A percentile compares a stretch with the other conserved stretches of the same genome.
These are phyloP conservation scores for Girardinichthys multiradiatus DNA, from an alignment of 2,113 vertebrate genomes.

Conservation along the genomic window DNA sequence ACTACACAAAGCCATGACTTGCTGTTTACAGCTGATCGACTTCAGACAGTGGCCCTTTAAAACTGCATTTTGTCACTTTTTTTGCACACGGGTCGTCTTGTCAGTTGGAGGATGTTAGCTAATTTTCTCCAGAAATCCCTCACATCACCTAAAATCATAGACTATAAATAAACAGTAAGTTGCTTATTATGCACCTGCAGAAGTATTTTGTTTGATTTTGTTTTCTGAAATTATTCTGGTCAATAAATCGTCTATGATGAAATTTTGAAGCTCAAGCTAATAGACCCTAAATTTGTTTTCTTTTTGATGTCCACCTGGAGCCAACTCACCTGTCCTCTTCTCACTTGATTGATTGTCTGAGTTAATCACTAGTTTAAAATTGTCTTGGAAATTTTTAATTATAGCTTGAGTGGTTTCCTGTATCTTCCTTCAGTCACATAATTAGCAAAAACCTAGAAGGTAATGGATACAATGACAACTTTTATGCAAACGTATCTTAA, in stretches of 20 bases:
- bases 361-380: no score
- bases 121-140: slow-evolving; percentile 45
- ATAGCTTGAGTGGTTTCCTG: no score
- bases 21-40: slow-evolving; percentile 59
- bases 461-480: no score
- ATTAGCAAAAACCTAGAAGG: no score
- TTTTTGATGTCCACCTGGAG: no score
- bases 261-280: neutral
- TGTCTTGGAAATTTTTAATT: no score
- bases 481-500: no score
- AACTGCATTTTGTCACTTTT: slow-evolving; percentile 67
- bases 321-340: no score
- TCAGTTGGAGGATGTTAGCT: slow-evolving; percentile 44
- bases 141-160: slow-evolving; percentile 50
- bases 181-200: slow-evolving; percentile 29
- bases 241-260: neutral
- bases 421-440: no score
- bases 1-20: slow-evolving; percentile 58
- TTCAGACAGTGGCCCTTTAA: slow-evolving; percentile 70
- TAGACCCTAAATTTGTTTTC: neutral
- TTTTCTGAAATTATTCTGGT: neutral
- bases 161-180: slow-evolving; percentile 57
- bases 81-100: slow-evolving; percentile 71
- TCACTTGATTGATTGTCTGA: no score
- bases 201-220: neutral